Conservation (phyloP, 2,797 vertebrate species). For the Chrysocyon brachyurus region DNA sequence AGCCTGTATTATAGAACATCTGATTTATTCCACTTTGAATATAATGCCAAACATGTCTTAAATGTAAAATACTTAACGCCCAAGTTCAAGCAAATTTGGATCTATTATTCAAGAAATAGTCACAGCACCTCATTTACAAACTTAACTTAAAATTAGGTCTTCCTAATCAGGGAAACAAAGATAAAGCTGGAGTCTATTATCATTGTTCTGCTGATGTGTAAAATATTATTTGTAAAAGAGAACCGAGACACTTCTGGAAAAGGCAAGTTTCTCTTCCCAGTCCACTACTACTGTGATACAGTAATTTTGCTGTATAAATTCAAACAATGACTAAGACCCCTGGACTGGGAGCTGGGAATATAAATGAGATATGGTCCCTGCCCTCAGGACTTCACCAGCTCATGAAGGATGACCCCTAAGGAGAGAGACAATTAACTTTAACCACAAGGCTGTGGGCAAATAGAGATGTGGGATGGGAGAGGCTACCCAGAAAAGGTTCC, state of each 20-base stretch:
- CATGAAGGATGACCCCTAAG: neutral
- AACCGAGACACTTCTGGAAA: conserved; percentile 49
- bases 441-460: neutral
- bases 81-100: conserved; percentile 81
- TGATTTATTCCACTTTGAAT: conserved; percentile 64
- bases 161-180: conserved; percentile 72
- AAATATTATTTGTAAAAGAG: conserved; percentile 46
- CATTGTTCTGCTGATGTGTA: conserved; percentile 27
- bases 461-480: neutral
- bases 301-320: neutral
- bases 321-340: neutral
- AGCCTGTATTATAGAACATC: conserved; percentile 50
- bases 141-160: conserved; percentile 74
- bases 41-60: conserved; percentile 62
- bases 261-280: neutral
- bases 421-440: neutral
- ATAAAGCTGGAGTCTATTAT: conserved; percentile 51
- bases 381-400: neutral
- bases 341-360: neutral
- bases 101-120: conserved; percentile 81
- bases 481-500: neutral
- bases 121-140: conserved; percentile 72
- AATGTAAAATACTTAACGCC: conserved; percentile 60
- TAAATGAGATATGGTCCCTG: neutral
- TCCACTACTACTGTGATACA: neutral